Percentiles rank a stretch among this genome's conserved stretches.
phyloP scores from a whole-genome alignment of 2,113 vertebrate genomes.

The Chionodraco myersi region DNA sequence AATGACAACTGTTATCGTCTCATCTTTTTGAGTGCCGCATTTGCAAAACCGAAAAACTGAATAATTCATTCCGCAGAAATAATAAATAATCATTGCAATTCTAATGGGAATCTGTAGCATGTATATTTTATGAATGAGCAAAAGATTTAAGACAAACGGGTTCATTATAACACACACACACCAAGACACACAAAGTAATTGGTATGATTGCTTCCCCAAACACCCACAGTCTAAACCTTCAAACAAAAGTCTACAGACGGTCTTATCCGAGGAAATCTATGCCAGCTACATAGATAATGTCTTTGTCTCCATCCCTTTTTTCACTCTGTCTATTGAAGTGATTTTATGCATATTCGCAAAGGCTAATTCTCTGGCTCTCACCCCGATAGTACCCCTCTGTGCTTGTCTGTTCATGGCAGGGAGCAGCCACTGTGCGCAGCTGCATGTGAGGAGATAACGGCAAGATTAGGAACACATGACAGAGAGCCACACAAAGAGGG shows the following conservation, averaged over 20 bases:
- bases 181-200: constrained; percentile 58
- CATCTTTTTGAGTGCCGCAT: constrained; percentile 57
- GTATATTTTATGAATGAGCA: constrained; percentile 69
- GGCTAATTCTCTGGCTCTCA: constrained; percentile 53
- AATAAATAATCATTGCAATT: constrained; percentile 68
- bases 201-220: constrained; percentile 67
- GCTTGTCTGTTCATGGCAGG: constrained; percentile 43
- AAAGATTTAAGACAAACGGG: constrained; percentile 64
- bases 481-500: constrained; percentile 31
- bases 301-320: constrained; percentile 34
- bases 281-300: constrained; percentile 53
- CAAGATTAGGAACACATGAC: constrained; percentile 28
- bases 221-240: constrained; percentile 64
- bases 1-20: constrained; percentile 50
- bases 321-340: constrained; percentile 42
- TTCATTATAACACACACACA: constrained; percentile 53
- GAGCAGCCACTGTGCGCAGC: constrained; percentile 34
- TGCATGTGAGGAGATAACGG: constrained; percentile 41
- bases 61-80: constrained; percentile 65
- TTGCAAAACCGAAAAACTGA: constrained; percentile 62
- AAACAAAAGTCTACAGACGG: constrained; percentile 62
- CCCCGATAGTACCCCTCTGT: constrained; percentile 2
- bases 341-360: constrained; percentile 68
- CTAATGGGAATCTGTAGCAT: constrained; percentile 61
- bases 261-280: constrained; percentile 58